phyloP scores from a whole-genome alignment of 2,113 vertebrate genomes.

The Zosterops pallidus region DNA sequence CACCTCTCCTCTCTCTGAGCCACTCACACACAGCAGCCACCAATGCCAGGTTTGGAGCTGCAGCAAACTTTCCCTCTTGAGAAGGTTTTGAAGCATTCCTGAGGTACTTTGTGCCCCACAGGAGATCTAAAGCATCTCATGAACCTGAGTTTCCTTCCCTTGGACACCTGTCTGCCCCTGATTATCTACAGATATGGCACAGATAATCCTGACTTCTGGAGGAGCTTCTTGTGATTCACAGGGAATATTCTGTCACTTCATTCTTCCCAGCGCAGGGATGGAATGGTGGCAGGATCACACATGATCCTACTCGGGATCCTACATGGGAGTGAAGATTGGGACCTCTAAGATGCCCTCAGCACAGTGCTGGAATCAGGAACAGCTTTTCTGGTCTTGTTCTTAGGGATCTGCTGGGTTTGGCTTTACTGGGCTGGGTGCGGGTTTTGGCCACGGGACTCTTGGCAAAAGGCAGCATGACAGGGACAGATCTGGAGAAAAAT shows the following conservation, averaged over 20 bases:
- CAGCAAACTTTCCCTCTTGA: not conserved
- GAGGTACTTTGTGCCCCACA: not conserved
- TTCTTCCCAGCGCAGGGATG: not conserved
- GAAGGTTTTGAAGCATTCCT: not conserved
- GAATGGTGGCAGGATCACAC: not conserved
- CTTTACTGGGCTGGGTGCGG: not conserved
- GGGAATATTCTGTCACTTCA: not conserved
- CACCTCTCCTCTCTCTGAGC: constrained; percentile 7
- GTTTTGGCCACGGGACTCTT: not conserved
- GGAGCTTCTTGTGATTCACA: not conserved
- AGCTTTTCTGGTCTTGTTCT: not conserved
- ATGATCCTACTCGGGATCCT: not conserved
- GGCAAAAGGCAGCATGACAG: not conserved
- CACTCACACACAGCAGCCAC: not conserved
- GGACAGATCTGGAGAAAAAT: not conserved
- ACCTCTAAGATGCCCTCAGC: not conserved
- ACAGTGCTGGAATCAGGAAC: not conserved
- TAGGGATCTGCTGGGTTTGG: not conserved
- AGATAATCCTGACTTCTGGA: not conserved
- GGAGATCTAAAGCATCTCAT: not conserved
- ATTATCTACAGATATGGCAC: not conserved
- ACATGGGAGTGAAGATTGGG: not conserved
- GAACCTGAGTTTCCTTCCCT: not conserved
- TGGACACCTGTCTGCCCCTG: not conserved
- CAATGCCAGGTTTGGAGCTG: not conserved